A percentile compares a stretch with the other conserved stretches of the same genome.
These are phyloP conservation scores for Poecilia wingei DNA, from an alignment of 2,797 vertebrate genomes.

Conservation along the genomic window DNA sequence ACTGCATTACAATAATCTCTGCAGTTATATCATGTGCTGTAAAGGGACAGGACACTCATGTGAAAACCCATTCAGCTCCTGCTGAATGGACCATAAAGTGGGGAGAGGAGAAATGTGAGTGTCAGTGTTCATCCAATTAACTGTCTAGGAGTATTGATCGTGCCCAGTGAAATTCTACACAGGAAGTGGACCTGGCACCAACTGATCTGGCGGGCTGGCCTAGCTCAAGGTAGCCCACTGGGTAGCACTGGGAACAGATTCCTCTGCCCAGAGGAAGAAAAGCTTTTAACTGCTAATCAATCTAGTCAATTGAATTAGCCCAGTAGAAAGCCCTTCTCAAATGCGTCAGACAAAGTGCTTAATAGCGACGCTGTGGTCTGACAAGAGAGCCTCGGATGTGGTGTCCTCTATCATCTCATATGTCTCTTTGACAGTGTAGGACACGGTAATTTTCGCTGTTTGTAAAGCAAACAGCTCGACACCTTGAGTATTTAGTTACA, in stretches of 20 bases:
- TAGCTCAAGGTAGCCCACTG: constrained; percentile 62
- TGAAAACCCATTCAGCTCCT: constrained; percentile 61
- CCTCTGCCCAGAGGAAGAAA: constrained; percentile 74
- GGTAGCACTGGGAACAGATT: constrained; percentile 71
- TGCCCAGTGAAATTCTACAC: constrained; percentile 74
- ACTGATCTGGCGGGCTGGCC: constrained; percentile 61
- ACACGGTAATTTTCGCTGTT: constrained; percentile 46
- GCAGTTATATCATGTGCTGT: constrained; percentile 44
- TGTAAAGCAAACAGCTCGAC: constrained; percentile 46
- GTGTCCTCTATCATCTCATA: constrained; percentile 65
- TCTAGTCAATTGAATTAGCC: constrained; percentile 78
- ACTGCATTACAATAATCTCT: constrained; percentile 60
- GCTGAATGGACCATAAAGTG: constrained; percentile 65
- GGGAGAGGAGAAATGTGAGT: constrained; percentile 71
- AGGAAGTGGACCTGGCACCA: constrained; percentile 78
- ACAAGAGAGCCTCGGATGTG: constrained; percentile 73
- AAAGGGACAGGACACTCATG: constrained; percentile 50
- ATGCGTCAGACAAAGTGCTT: constrained; percentile 79
- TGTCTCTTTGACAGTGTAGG: constrained; percentile 55
- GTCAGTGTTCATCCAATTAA: constrained; percentile 77
- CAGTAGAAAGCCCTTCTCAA: constrained; percentile 74
- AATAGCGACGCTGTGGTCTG: constrained; percentile 73
- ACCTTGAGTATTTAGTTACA: constrained; percentile 44
- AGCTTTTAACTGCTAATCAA: constrained; percentile 82
- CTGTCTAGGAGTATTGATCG: constrained; percentile 76